Percentiles rank a stretch among this genome's conserved stretches.
Evolutionary conservation across 1,140 invertebrate species (phyloP).

Genomic region (Diorhabda elongata): DNA sequence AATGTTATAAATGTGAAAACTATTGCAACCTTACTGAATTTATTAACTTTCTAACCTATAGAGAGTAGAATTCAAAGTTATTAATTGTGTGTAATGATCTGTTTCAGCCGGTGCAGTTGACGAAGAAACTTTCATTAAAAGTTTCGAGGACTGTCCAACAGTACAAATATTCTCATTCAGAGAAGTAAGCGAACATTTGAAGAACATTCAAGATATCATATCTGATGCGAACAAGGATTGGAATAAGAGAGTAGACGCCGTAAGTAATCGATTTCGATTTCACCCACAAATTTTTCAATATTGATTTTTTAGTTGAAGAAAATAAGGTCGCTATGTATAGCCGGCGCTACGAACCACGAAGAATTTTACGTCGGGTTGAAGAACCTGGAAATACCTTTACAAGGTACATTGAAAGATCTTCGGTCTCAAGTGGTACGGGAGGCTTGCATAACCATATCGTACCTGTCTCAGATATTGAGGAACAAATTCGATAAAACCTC

Average conservation of each 20-base stretch:
- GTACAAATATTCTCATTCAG: conserved; percentile 77
- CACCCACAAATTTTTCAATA: conserved; percentile 23
- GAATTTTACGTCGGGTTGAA: conserved; percentile 80
- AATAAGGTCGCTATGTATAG: conserved; percentile 74
- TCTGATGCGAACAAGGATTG: conserved; percentile 82
- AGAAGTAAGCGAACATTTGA: conserved; percentile 81
- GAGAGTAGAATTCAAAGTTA: too few relatives aligned
- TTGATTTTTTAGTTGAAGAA: conserved; percentile 67
- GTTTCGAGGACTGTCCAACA: conserved; percentile 79
- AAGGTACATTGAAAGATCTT: conserved; percentile 83
- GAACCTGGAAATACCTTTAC: conserved; percentile 74
- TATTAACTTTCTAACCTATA: too few relatives aligned
- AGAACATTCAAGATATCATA: conserved; percentile 69
- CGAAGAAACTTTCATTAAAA: conserved; percentile 78
- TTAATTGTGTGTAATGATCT: neutral
- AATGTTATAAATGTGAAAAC: too few relatives aligned
- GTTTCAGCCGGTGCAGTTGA: conserved; percentile 78
- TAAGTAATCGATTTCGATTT: conserved; percentile 50
- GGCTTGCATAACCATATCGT: conserved; percentile 91
- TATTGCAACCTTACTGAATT: too few relatives aligned
- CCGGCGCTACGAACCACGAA: conserved; percentile 73
- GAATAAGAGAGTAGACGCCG: conserved; percentile 86
- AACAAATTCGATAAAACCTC: conserved; percentile 83
- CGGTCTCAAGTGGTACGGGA: conserved; percentile 87
- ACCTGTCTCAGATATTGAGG: conserved; percentile 77